Evolutionary conservation across 2,888 invertebrate species (phyloP), one percentile per base, ranked within the genome.

Genomic region (Muschampia plurimacula): DNA sequence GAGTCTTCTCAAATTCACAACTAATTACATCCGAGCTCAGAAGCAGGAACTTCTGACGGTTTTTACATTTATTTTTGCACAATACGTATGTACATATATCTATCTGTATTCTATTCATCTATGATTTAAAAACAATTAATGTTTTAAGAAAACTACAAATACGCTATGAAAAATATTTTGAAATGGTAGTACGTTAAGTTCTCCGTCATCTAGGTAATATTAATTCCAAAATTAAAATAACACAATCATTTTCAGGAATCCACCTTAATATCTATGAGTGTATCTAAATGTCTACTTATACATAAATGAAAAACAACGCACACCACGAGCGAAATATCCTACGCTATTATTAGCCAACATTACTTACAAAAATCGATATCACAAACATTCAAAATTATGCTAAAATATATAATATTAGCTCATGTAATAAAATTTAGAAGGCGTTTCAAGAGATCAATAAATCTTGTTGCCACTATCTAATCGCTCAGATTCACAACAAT

Each of bases 371-470:
- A 74, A 75, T 72, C 55, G 79, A 82, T 90, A 91, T 90, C 90
- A 90, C 90, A 89, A 86, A 86, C 84, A 85, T 85, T 81, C 79
- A 83, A 81, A 80, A 82, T 82, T 82, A 86, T 76, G 79, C 82
- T 85, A 86, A 75, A 74, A 79, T 79, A 76, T 69, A 79, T 74
- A 77, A 66, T 60, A 63, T 22, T 63, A 71, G 66, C 66, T 79
- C 82, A 80, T 81, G 81, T 76, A 74, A 75, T 67, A 82, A 87
- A 77, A 78, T 81, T 84, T 88, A 89, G 84, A 90, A 91, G 89
- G 89, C 90, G 87, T 87, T 84, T 86, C 79, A 66, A 84, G 92
- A 92, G 92, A 92, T 92, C 92, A 91, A 86, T 72, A 72, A 71
- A 71, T 71, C 71, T 71, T 66, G 60, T 49, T 60, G 66, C 60